Conservation (phyloP, 2,797 vertebrate genomes). For the Danio choprae region DNA sequence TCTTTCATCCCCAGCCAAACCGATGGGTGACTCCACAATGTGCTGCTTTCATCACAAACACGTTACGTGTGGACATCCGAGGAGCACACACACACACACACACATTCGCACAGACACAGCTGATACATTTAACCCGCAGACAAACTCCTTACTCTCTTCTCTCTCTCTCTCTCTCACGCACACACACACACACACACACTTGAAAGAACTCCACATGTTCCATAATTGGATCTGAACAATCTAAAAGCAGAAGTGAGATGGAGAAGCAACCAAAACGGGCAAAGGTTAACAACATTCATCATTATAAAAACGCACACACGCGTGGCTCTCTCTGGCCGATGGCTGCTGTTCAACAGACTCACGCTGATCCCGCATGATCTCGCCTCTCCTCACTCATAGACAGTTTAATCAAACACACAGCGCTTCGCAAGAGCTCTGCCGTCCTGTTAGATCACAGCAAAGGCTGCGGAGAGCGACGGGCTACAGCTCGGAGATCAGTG, state of each 20-base stretch:
- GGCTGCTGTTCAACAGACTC: conserved; percentile 27
- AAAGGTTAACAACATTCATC: conserved; percentile 59
- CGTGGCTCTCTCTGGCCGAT: conserved; percentile 29
- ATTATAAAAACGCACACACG: conserved; percentile 47
- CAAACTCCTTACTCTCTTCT: conserved; percentile 2
- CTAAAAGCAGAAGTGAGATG: conserved; percentile 46
- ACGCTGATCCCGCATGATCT: not conserved
- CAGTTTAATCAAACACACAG: conserved; percentile 44
- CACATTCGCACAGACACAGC: conserved; percentile 9
- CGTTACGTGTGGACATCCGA: conserved; percentile 52
- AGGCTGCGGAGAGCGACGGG: conserved; percentile 20
- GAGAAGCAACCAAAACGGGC: conserved; percentile 23
- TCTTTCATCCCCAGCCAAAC: conserved; percentile 60
- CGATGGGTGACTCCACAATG: conserved; percentile 57
- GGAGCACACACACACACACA: conserved; percentile 14
- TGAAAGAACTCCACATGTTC: conserved; percentile 34
- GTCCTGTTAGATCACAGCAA: conserved; percentile 39
- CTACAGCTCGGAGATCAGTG: conserved; percentile 33
- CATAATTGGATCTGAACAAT: conserved; percentile 58
- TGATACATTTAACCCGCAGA: conserved; percentile 3
- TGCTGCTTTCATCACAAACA: conserved; percentile 51
- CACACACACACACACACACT: conserved; percentile 25
- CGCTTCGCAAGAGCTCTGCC: conserved; percentile 7
- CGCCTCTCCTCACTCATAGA: conserved; percentile 13
- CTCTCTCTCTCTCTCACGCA: not conserved